Base-by-base conservation (phyloP, 2,888 invertebrate species). In the Caenorhabditis virilis region DNA sequence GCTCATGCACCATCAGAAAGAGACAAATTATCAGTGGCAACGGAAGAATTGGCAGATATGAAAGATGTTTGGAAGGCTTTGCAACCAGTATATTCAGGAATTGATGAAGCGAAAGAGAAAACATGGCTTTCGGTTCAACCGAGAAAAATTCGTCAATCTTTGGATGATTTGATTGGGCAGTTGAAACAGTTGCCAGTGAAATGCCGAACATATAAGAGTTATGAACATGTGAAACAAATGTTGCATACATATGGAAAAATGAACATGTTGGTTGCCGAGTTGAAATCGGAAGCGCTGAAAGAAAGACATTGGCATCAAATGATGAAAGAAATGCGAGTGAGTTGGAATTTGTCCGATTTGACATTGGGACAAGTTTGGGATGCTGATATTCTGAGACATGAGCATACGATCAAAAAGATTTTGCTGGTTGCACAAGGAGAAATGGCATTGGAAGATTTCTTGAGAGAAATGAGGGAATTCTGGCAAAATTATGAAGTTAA, bases 401-500 rank as follows among this genome's bases (percentile, higher is more conserved):
- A 99, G 83, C 88, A 90, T 41, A 89, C 92, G 33, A 93, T 99
- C 43, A 92, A 92, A 83, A 97, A 98, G 82, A 92, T 97, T 2
- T 93, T 99, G 65, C 88, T 92, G 7, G 92, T 98, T 0, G 98
- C 98, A 0, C 98, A 99, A 85, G 98, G 98, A 77, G 98, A 99
- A 87, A 95, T 97, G 93, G 98, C 97, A 0, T 87, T 99, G 7
- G 98, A 99, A 85, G 97, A 98, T 86, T 99, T 98, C 88, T 88
- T 99, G 84, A 95, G 97, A 85, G 97, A 98, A 88, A 90, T 97
- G 26, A 90, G 95, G 54, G 98, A 98, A 86, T 92, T 93, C 0
- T 99, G 98, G 98, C 94, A 95, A 85, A 92, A 91, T 72, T 99
- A 98, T 84, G 94, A 95, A 83, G 87, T 99, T 74, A 98, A 99